Conservation (phyloP, 1,140 invertebrate species). For the Grapholita molesta region DNA sequence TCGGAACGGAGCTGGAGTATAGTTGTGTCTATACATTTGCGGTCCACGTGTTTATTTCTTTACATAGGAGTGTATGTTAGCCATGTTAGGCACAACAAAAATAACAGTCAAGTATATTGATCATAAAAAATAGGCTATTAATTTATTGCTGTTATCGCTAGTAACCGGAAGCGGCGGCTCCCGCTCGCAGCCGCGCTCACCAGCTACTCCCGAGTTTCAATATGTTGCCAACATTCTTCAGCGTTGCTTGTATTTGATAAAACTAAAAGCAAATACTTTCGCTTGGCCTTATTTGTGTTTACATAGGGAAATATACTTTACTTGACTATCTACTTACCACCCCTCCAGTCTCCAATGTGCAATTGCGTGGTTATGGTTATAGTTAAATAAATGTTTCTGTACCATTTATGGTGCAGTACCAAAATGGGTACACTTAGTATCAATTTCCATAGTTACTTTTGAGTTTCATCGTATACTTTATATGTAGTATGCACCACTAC, state of each 20-base stretch:
- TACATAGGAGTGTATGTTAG: too few species aligned
- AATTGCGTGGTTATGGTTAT: not conserved
- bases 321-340: not conserved
- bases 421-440: not conserved
- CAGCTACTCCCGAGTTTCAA: not conserved
- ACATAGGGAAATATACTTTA: not conserved
- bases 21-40: not conserved
- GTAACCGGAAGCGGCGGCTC: not conserved
- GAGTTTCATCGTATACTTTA: too few species aligned
- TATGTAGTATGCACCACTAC: too few species aligned
- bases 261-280: not conserved
- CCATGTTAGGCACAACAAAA: not conserved
- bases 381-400: not conserved
- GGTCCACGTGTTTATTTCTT: not conserved
- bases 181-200: not conserved
- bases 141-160: not conserved
- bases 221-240: not conserved
- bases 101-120: not conserved
- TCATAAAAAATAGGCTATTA: slow-evolving; percentile 2
- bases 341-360: not conserved
- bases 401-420: not conserved
- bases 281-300: not conserved
- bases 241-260: not conserved
- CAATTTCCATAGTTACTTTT: not conserved
- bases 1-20: too few species aligned